A percentile compares a stretch with the other conserved stretches of the same genome.
Conservation (phyloP, 92 coral and sea anemone species). For the Bergia puertoricense region DNA sequence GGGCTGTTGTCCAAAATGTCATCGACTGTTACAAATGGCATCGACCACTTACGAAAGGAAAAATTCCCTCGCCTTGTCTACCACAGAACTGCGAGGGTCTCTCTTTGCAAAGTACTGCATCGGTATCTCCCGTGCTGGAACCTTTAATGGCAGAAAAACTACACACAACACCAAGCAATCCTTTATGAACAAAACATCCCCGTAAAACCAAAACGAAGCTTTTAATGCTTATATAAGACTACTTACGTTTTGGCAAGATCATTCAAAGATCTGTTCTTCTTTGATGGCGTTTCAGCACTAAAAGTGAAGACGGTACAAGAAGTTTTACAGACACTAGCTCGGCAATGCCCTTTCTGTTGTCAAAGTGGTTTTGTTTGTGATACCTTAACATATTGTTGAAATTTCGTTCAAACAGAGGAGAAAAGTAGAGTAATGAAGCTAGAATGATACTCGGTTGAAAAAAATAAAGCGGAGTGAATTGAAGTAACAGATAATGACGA, state of each 20-base stretch:
- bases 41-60: no score
- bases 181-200: no score
- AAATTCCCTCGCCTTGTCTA: no score
- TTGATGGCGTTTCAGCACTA: conserved; percentile 50
- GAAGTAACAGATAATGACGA: not conserved
- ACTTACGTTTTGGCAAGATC: conserved; percentile 81
- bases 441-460: not conserved
- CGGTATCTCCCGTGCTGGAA: no score
- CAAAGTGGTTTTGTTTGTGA: not conserved
- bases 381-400: not conserved
- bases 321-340: not conserved
- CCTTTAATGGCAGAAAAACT: no score
- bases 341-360: not conserved
- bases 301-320: not conserved
- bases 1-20: no score
- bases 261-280: conserved; percentile 63
- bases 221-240: not conserved
- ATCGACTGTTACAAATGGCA: no score
- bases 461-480: not conserved
- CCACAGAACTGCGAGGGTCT: no score
- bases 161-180: no score
- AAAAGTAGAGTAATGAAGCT: not conserved
- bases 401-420: not conserved
- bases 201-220: not conserved
- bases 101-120: no score